These are phyloP conservation scores for Antennarius striatus DNA, from an alignment of 2,113 vertebrate genomes.

Conservation along the genomic window DNA sequence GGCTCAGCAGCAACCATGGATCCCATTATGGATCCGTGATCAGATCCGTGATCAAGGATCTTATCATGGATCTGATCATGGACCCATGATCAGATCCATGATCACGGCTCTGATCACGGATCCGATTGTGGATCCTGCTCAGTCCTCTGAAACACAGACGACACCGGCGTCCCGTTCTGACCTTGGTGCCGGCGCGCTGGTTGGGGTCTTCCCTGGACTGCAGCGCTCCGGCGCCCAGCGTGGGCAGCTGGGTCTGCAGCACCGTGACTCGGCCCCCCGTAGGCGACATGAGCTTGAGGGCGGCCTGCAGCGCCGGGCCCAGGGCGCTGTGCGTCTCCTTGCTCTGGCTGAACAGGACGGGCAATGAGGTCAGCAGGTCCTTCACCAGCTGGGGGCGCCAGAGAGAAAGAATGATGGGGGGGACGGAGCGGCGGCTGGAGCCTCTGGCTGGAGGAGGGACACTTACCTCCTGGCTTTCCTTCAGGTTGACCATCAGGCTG, in stretches of 20 bases:
- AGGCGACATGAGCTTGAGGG: slow-evolving; percentile 94
- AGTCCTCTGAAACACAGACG: too few species aligned
- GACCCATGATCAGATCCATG: too few species aligned
- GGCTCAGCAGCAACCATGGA: too few species aligned
- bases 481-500: slow-evolving; percentile 93
- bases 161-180: slow-evolving; percentile 38
- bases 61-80: too few species aligned
- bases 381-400: slow-evolving; percentile 85
- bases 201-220: slow-evolving; percentile 96
- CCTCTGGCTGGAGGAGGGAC: background rate
- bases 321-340: slow-evolving; percentile 93
- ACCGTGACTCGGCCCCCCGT: slow-evolving; percentile 94
- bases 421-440: background rate
- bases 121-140: too few species aligned
- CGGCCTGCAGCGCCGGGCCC: slow-evolving; percentile 93
- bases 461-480: slow-evolving; percentile 92
- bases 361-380: slow-evolving; percentile 87
- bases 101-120: too few species aligned
- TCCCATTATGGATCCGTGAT: too few species aligned
- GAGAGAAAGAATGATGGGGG: too few species aligned
- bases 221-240: slow-evolving; percentile 87
- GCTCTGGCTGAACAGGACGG: slow-evolving; percentile 90
- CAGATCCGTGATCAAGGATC: too few species aligned
- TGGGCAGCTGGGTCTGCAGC: slow-evolving; percentile 94
- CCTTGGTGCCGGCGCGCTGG: slow-evolving; percentile 94